Evolutionary conservation across 2,888 invertebrate genomes (phyloP), one percentile per base, ranked within the genome.

Genomic region (Leptinotarsa juncta): DNA sequence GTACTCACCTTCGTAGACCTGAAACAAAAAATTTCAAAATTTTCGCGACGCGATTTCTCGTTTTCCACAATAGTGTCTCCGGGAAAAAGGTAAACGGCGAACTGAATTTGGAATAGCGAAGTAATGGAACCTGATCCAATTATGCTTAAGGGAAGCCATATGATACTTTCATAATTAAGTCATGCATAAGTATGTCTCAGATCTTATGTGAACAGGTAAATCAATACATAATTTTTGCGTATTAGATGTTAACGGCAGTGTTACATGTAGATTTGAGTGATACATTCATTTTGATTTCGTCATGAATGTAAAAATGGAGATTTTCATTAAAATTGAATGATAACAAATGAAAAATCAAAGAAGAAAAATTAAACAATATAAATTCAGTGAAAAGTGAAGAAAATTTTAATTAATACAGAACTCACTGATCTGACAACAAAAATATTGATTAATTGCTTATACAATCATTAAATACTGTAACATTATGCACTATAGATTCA

Each of bases 121-220:
- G 57, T 42, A 65, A n/a, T 60, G 77, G 70, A 75, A 78, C 42
- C 16, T 77, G 76, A 78, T 80, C 78, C 73, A 77, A 78, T 78
- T 78, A 70, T 75, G 77, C 65, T 65, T 69, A 71, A 74, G 65
- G 57, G 81, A 82, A 77, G 78, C 81, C 82, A 78, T 82, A 82
- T 67, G 77, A 81, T 73, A 76, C 67, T 50, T 76, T 49, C 51
- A 75, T 78, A 78, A 77, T 78, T 81, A 78, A 81, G 79, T 77
- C 79, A 79, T 77, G 71, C 62, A 67, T 74, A 74, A 69, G 69
- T 66, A 71, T 57, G 69, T 69, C 42, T 65, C 71, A 60, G 66
- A 70, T 76, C 60, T 81, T 82, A 81, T 49, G 81, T 83, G 51
- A 50, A 51, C 53, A 67, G 53, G 50, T 67, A 51, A 51, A 53